Evolutionary conservation across 1,140 invertebrate species (phyloP), one percentile per base, ranked within the genome.

Genomic region (Brevipalpus yothersi): DNA sequence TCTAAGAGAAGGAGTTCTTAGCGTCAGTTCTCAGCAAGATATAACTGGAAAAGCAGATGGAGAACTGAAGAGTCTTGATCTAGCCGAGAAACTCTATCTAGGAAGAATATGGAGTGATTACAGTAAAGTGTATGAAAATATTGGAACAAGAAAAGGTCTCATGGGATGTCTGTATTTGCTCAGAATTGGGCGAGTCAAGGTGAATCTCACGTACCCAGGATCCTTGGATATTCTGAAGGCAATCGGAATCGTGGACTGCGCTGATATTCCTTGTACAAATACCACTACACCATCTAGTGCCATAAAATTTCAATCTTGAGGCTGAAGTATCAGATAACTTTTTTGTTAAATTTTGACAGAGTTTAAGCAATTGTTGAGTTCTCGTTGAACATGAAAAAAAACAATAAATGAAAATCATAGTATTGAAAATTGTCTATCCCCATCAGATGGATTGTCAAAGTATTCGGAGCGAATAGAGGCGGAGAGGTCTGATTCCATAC

Each of bases 1-100:
- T 1, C 84, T 85, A 7, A 77, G 81, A 54, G 84, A 89, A 67
- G 88, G 86, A 0, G 78, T 88, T 53, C 71, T 93, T 42, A 82
- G 83, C 63, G 76, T 92, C 40, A 82, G 92, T 67, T 79, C 81
- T 56, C 78, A 79, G 55, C 81, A 86, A 67, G 79, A 86, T 60
- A 78, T 90, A 0, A 77, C 77, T 4, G 86, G 84, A 8, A 81
- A 82, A 67, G 83, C 84, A 56, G 79, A 78, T 58, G 85, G 86
- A 31, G 79, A 80, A 60, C 74, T 87, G 11, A 83, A 82, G 66
- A 84, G 83, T 11, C 72, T 92, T 47, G 86, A 92, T 72, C 72
- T 93, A 12, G 75, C 79, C 53, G 80, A 86, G 63, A 82, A 84
- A 65, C 79, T 87, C 0, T 90, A 78, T 68, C 73, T 93, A 58